Conservation (phyloP, 1,140 invertebrate species). For the Pomphorhynchus laevis region DNA sequence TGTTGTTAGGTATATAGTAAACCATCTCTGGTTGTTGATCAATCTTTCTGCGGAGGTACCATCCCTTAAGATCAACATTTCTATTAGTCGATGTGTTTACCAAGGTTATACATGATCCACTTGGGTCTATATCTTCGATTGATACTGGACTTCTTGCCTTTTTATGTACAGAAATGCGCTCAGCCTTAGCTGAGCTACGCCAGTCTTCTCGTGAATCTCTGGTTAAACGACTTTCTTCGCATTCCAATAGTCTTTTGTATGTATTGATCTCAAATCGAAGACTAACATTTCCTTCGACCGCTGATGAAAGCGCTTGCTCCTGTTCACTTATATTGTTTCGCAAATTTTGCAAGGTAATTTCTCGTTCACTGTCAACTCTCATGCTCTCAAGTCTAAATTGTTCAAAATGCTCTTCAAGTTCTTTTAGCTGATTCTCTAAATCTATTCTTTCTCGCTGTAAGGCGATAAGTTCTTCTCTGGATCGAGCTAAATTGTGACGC, state of each 20-base stretch:
- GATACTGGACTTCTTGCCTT: no score
- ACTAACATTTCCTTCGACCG: slow-evolving; percentile 3
- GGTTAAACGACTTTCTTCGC: slow-evolving; percentile 1
- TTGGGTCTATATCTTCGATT: no score
- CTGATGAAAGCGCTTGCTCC: slow-evolving; percentile 2
- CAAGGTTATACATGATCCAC: no score
- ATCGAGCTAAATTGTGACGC: slow-evolving; percentile 7
- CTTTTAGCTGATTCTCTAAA: slow-evolving; percentile 1
- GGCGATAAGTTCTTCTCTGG: slow-evolving; percentile 3
- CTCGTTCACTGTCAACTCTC: slow-evolving; percentile 1
- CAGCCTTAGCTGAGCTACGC: not conserved
- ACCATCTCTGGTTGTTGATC: no score
- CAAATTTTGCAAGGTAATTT: not conserved
- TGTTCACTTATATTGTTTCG: slow-evolving; percentile 3
- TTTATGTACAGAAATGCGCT: no score
- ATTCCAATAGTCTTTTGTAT: slow-evolving; percentile 8
- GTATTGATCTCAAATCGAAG: slow-evolving; percentile 9
- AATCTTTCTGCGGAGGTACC: no score
- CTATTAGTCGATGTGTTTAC: no score
- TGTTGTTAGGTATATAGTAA: no score
- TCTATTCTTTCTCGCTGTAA: slow-evolving; percentile 4
- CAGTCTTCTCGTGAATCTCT: not conserved
- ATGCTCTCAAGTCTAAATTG: not conserved
- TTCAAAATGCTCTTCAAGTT: slow-evolving; percentile 8
- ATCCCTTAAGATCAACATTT: no score